Evolutionary conservation across 2,113 vertebrate species (phyloP).

Genomic region (Synodontis membranacea): DNA sequence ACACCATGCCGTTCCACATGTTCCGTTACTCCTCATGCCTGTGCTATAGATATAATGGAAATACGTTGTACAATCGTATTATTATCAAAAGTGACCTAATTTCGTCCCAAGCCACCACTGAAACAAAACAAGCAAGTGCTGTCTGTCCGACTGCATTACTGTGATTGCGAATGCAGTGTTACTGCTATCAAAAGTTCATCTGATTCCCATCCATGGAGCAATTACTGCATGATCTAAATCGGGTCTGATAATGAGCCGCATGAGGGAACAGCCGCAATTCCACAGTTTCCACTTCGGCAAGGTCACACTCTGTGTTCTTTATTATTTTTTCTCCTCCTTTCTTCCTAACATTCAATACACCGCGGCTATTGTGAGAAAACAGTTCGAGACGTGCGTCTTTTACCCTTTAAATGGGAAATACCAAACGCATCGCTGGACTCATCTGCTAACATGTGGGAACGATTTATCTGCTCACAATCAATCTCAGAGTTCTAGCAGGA

Average conservation of each 20-base stretch:
- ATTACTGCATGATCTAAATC: slow-evolving; percentile 47
- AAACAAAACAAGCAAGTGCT: not conserved
- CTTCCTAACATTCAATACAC: not conserved
- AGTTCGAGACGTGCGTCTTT: not conserved
- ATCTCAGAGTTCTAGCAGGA: slow-evolving; percentile 17
- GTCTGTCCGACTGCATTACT: not conserved
- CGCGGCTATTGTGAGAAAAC: slow-evolving; percentile 17
- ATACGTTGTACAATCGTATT: not conserved
- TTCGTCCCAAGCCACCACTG: not conserved
- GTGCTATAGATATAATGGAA: not conserved
- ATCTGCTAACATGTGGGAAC: slow-evolving; percentile 34
- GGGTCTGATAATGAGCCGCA: slow-evolving; percentile 41
- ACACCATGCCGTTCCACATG: no score
- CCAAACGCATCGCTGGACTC: not conserved
- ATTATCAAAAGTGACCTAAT: not conserved
- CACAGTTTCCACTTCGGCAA: slow-evolving; percentile 43
- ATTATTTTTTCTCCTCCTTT: slow-evolving; percentile 1
- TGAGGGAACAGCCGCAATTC: slow-evolving; percentile 34
- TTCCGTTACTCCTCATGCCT: no score
- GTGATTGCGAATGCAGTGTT: not conserved
- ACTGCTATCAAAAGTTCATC: slow-evolving; percentile 39
- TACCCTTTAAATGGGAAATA: no score
- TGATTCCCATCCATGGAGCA: slow-evolving; percentile 46
- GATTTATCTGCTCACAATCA: slow-evolving; percentile 31
- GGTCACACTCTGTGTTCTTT: slow-evolving; percentile 39